Evolutionary conservation across 2,888 invertebrate genomes (phyloP), one percentile per base, ranked within the genome.

Genomic region (Encarsia formosa): DNA sequence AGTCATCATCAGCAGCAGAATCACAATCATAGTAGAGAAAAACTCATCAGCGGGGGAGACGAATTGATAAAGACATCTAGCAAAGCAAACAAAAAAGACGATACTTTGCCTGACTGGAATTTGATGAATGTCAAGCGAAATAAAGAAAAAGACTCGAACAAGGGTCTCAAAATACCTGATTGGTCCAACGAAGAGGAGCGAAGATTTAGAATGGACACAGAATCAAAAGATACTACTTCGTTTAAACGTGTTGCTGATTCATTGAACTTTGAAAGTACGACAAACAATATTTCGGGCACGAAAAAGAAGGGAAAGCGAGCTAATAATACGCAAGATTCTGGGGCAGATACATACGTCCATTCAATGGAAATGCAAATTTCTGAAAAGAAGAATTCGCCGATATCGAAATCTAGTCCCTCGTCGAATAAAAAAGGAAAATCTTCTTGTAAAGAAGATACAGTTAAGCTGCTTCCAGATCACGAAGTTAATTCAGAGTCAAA

Each of bases 141-240:
- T 24, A 71, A 66, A 15, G 69, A 69, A 0, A 68, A 66, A 18
- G 68, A 69, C 18, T 19, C 49, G 5, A 63, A 67, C 18, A 66
- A 62, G 24, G 60, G 62, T 2, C 49, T 66, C 5, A 71, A 71
- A 45, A 67, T 67, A 38, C 64, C 69, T 3, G 70, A 70, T 39
- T 72, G 71, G 71, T 65, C 70, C 0, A 48, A 52, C 3, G 72
- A 73, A 1, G 73, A 73, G 15, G 73, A 73, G 26, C 62, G 65
- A 5, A 63, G 63, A 39, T 68, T 70, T 26, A 68, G 66, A 32
- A 56, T 68, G 22, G 70, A 71, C 9, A 65, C 63, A 4, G 69
- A 68, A 22, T 54, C 63, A n/a, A 71, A 70, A 40, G 67, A 71
- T 48, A 46, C 61, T 16, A 34, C 63, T 8, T 53, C 62, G 5